phyloP scores from a whole-genome alignment of 2,113 vertebrate species.

The Anolis carolinensis region DNA sequence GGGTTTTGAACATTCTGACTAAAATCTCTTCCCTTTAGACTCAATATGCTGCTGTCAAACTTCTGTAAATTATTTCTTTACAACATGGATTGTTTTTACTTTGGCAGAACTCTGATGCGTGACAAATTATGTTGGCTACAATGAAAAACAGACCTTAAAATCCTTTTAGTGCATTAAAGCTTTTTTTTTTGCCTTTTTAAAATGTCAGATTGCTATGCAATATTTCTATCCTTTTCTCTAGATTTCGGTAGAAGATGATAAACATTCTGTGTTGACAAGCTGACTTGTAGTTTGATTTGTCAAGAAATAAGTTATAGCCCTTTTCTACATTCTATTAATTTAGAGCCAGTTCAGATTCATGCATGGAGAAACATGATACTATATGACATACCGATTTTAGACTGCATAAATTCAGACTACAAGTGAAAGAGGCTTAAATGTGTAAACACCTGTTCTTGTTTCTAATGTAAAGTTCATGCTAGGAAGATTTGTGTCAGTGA shows the following conservation, averaged over 20 bases:
- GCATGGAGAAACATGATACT: not conserved
- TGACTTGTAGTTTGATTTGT: not conserved
- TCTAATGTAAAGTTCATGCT: not conserved
- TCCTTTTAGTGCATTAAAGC: no score
- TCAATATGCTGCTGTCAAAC: not conserved
- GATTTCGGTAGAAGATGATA: not conserved
- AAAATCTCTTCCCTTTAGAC: not conserved
- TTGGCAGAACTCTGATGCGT: no score
- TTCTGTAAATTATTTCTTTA: not conserved
- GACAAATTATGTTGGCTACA: no score
- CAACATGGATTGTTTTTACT: no score
- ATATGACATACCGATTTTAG: not conserved
- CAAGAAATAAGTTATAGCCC: not conserved
- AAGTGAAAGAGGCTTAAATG: not conserved
- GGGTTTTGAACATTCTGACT: not conserved
- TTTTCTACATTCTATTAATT: not conserved
- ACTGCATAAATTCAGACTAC: not conserved
- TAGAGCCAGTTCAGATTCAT: not conserved
- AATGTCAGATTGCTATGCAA: not conserved
- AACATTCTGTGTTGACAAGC: not conserved
- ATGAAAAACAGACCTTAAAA: no score
- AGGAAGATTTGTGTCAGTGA: not conserved
- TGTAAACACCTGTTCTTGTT: not conserved
- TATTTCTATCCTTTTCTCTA: not conserved
- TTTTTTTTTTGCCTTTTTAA: not conserved